A percentile compares a stretch with the other conserved stretches of the same genome.
Conservation (phyloP, 2,888 invertebrate species). For the Mythimna ferrago region DNA sequence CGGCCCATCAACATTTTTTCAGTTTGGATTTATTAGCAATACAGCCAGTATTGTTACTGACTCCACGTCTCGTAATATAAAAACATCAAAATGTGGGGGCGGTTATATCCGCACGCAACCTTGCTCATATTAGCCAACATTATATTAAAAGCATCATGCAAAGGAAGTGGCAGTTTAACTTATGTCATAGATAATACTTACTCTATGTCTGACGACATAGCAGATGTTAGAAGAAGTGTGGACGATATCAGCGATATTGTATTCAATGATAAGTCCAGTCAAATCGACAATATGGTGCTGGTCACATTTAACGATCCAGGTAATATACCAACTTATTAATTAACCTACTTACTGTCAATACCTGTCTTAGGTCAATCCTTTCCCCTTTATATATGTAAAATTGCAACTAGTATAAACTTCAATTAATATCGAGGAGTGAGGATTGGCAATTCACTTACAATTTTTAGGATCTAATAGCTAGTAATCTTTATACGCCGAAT, state of each 20-base stretch:
- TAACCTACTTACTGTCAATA: too few species aligned
- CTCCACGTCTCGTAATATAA: too few species aligned
- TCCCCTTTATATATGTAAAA: not conserved
- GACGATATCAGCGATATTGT: slow-evolving; percentile 64
- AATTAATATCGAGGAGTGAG: too few species aligned
- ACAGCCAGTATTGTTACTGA: too few species aligned
- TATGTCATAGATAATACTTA: slow-evolving; percentile 70
- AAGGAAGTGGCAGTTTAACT: slow-evolving; percentile 61
- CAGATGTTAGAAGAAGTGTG: slow-evolving; percentile 58
- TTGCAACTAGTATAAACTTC: not conserved
- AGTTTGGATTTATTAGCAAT: too few species aligned
- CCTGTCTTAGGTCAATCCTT: not conserved
- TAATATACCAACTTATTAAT: slow-evolving; percentile 30
- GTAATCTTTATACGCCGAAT: too few species aligned
- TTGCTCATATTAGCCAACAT: slow-evolving; percentile 41
- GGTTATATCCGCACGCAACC: slow-evolving; percentile 27
- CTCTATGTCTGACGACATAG: slow-evolving; percentile 67
- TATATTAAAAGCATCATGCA: slow-evolving; percentile 53
- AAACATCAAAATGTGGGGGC: slow-evolving; percentile 39
- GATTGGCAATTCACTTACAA: too few species aligned
- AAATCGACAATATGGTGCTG: slow-evolving; percentile 68
- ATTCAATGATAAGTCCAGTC: slow-evolving; percentile 60
- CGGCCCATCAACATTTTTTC: too few species aligned
- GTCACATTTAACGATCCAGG: slow-evolving; percentile 74
- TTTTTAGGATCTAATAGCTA: too few species aligned